A percentile compares a stretch with the other conserved stretches of the same genome.
Conservation (phyloP, 2,797 vertebrate genomes). For the Acanthiza pusilla region DNA sequence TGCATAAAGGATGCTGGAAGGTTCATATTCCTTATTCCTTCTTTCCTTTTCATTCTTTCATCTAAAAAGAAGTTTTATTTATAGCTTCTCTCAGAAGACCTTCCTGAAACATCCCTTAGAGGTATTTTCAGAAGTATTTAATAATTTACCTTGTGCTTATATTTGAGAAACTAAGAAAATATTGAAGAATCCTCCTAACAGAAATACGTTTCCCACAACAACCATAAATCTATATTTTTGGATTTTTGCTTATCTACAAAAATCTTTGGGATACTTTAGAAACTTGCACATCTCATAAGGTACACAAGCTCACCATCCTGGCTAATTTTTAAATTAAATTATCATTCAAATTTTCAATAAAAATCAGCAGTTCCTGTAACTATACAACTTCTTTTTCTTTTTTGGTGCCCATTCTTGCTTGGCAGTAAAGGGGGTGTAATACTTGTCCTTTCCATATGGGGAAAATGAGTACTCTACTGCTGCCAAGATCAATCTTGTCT, state of each 20-base stretch:
- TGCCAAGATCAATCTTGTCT: constrained; percentile 34
- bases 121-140: neutral
- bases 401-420: neutral
- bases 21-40: neutral
- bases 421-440: neutral
- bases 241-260: neutral
- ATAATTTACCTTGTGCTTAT: constrained; percentile 3
- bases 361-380: neutral
- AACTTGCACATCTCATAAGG: neutral
- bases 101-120: neutral
- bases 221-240: neutral
- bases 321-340: neutral
- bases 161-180: constrained; percentile 19
- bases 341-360: neutral
- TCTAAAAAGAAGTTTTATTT: constrained; percentile 13
- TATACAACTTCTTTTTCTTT: neutral
- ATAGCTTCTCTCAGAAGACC: neutral
- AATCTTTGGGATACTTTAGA: neutral
- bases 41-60: neutral
- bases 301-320: neutral
- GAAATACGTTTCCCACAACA: neutral
- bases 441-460: neutral
- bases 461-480: neutral
- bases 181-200: neutral
- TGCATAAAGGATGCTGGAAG: neutral